Percentiles rank a stretch among this genome's conserved stretches.
These are phyloP conservation scores for Poeciliopsis infans DNA, from an alignment of 2,797 vertebrate species.

Conservation along the genomic window DNA sequence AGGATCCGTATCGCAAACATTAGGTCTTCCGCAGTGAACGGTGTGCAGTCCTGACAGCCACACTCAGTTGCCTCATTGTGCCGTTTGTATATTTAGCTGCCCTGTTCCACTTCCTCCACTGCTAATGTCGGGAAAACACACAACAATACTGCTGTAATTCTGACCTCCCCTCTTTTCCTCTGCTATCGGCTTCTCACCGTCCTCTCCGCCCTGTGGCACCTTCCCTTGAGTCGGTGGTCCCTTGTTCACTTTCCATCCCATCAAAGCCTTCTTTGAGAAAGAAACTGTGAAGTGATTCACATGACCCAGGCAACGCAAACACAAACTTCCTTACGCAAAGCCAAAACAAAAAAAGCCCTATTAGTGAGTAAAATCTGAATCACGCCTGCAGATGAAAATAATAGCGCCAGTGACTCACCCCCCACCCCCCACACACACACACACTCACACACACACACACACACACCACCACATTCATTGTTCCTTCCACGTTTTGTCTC, in stretches of 20 bases:
- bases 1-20: conserved; percentile 1
- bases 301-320: conserved; percentile 40
- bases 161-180: conserved; percentile 31
- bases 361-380: conserved; percentile 17
- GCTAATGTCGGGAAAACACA: conserved; percentile 69
- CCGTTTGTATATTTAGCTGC: conserved; percentile 78
- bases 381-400: not conserved
- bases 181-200: conserved; percentile 16
- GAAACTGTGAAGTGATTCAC: conserved; percentile 51
- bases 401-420: conserved; percentile 1
- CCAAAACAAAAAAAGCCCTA: conserved; percentile 17
- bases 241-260: conserved; percentile 30
- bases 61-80: conserved; percentile 68
- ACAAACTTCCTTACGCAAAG: not conserved
- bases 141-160: conserved; percentile 67
- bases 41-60: conserved; percentile 46
- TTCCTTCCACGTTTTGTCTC: not conserved
- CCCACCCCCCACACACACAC: too few relatives aligned
- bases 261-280: conserved; percentile 48
- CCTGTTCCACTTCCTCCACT: conserved; percentile 56
- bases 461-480: not conserved
- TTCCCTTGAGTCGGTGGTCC: conserved; percentile 31
- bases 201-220: conserved; percentile 34
- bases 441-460: too few relatives aligned
- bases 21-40: conserved; percentile 32